These are phyloP conservation scores for Sorex fumeus DNA, from an alignment of 2,113 vertebrate species.

Conservation along the genomic window DNA sequence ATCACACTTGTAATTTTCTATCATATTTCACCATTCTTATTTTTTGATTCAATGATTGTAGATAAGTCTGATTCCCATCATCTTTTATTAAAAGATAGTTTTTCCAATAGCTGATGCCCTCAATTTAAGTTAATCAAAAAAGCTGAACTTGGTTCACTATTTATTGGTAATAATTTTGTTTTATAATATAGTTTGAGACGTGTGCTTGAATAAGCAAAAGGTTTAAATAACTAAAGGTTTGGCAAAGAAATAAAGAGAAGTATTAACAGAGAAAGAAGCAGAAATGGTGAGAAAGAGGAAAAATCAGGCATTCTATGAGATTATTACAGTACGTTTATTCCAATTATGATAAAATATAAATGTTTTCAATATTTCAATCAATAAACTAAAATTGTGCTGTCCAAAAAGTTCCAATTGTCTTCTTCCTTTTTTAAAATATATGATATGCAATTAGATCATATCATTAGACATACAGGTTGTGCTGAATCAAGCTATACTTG, in stretches of 20 bases:
- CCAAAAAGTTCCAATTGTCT: neutral
- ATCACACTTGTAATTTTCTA: neutral
- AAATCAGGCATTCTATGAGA: neutral
- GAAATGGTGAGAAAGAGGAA: neutral
- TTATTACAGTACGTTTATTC: neutral
- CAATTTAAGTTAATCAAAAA: constrained; percentile 16
- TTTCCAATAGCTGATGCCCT: neutral
- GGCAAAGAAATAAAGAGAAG: constrained; percentile 43
- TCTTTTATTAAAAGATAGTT: neutral
- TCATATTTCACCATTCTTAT: neutral
- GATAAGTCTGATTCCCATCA: neutral
- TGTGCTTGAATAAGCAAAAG: neutral
- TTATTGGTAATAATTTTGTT: constrained; percentile 27
- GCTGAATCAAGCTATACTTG: constrained; percentile 52
- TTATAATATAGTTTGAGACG: constrained; percentile 44
- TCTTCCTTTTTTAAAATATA: neutral
- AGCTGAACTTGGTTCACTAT: neutral
- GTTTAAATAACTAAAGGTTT: neutral
- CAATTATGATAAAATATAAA: constrained; percentile 4
- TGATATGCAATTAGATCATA: constrained; percentile 38
- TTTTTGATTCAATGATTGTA: neutral
- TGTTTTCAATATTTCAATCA: constrained; percentile 70
- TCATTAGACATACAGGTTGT: constrained; percentile 49
- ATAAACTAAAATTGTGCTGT: constrained; percentile 60
- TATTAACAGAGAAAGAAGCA: constrained; percentile 14